Percentiles rank a stretch among this genome's conserved stretches.
phyloP scores from a whole-genome alignment of 2,888 invertebrate genomes.

The Biston stratarius region DNA sequence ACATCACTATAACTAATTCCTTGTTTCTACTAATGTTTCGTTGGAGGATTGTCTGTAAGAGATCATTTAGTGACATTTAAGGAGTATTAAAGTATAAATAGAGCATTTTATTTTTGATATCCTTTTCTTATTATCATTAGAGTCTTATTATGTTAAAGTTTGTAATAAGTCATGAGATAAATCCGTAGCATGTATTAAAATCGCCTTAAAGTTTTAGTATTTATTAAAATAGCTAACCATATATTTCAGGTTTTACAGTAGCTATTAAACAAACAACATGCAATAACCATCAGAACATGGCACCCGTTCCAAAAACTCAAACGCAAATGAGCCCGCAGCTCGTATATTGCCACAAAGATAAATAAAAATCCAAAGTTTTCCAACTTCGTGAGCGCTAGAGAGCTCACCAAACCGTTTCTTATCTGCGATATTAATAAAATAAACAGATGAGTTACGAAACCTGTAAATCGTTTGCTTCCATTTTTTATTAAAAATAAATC shows the following conservation, averaged over 20 bases:
- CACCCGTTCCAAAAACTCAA: conserved; percentile 10
- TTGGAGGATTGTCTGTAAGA: too few species aligned
- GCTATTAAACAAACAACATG: neutral
- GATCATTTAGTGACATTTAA: too few species aligned
- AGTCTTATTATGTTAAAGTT: too few species aligned
- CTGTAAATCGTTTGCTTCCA: too few species aligned
- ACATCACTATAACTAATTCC: too few species aligned
- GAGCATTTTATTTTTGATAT: too few species aligned
- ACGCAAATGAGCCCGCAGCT: conserved; percentile 18
- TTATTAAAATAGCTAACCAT: neutral
- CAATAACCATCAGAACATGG: conserved; percentile 13
- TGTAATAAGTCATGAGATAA: too few species aligned
- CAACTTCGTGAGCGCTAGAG: conserved; percentile 17
- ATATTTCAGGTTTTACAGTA: neutral
- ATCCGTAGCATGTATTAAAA: too few species aligned
- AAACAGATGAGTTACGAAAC: neutral
- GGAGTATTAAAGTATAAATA: too few species aligned
- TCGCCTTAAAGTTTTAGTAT: neutral
- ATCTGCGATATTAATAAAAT: conserved; percentile 2
- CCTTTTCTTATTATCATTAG: too few species aligned
- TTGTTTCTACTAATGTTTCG: too few species aligned
- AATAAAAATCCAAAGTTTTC: conserved; percentile 30
- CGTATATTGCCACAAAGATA: conserved; percentile 28
- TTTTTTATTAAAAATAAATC: too few species aligned
- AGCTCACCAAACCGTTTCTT: conserved; percentile 20